Percentiles rank a stretch among this genome's conserved stretches.
Evolutionary conservation across 2,113 vertebrate genomes (phyloP).

Genomic region (Plecturocebus donacophilus): DNA sequence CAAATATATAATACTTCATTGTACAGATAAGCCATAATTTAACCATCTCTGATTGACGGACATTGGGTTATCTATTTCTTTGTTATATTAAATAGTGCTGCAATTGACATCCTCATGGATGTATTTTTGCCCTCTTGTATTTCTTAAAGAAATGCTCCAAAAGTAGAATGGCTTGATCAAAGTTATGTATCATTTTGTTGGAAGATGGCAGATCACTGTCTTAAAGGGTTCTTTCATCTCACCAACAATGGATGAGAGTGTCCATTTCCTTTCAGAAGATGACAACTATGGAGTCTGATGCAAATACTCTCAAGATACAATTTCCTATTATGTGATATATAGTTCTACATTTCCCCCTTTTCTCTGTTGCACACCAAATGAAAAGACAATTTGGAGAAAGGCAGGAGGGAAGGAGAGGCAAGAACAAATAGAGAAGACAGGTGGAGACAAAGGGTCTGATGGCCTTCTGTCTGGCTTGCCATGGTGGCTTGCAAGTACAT

Average conservation of each 20-base stretch:
- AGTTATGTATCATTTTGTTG: neutral
- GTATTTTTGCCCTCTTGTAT: neutral
- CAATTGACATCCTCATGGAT: neutral
- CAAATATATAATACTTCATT: neutral
- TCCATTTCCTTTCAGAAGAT: neutral
- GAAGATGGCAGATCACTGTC: neutral
- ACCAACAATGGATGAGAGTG: no score
- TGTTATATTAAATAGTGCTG: neutral
- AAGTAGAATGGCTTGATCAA: neutral
- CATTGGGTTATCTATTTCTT: neutral
- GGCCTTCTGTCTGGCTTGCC: neutral
- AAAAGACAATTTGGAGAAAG: neutral
- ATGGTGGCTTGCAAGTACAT: neutral
- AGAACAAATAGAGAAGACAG: neutral
- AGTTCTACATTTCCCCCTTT: neutral
- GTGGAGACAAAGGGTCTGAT: no score
- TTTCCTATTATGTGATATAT: neutral
- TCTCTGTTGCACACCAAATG: neutral
- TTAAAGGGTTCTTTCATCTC: neutral
- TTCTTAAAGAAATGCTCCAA: neutral
- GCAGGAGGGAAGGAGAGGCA: neutral
- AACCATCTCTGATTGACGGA: neutral
- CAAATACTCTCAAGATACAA: neutral
- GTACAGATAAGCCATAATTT: neutral
- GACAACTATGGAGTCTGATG: neutral